phyloP scores from a whole-genome alignment of 2,888 invertebrate species.

The Ischnura elegans region DNA sequence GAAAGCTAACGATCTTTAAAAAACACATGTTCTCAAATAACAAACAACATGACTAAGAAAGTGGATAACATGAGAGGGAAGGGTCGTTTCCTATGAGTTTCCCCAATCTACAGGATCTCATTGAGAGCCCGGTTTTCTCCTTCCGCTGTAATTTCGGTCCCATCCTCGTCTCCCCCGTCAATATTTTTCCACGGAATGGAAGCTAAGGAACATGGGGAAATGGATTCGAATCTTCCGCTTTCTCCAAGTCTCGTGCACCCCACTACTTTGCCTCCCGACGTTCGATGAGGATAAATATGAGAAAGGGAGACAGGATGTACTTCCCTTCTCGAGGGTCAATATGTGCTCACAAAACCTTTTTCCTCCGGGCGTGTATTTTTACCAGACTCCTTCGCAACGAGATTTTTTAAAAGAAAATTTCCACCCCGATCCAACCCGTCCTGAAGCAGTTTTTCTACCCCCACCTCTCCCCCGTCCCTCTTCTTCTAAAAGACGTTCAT shows the following conservation, averaged over 20 bases:
- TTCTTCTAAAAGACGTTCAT: not conserved
- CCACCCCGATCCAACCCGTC: too few species aligned
- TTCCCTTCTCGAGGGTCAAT: not conserved
- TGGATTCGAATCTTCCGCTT: constrained; percentile 20
- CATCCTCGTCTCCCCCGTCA: not conserved
- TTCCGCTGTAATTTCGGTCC: not conserved
- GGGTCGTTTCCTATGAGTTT: not conserved
- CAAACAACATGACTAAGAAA: too few species aligned
- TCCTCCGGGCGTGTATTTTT: not conserved
- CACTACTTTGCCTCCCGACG: not conserved
- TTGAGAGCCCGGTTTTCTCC: too few species aligned
- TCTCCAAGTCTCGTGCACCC: not conserved
- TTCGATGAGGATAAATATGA: not conserved
- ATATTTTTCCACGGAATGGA: constrained; percentile 14
- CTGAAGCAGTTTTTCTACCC: not conserved
- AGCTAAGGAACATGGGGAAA: constrained; percentile 17
- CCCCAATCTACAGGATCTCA: not conserved
- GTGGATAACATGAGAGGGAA: not conserved
- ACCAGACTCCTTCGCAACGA: not conserved
- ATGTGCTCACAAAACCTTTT: not conserved
- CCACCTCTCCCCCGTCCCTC: not conserved
- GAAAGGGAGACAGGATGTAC: constrained; percentile 5
- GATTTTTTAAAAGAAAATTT: too few species aligned
- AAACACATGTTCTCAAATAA: too few species aligned
- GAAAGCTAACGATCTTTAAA: too few species aligned